phyloP scores from a whole-genome alignment of 2,888 invertebrate genomes.

The Griposia aprilina region DNA sequence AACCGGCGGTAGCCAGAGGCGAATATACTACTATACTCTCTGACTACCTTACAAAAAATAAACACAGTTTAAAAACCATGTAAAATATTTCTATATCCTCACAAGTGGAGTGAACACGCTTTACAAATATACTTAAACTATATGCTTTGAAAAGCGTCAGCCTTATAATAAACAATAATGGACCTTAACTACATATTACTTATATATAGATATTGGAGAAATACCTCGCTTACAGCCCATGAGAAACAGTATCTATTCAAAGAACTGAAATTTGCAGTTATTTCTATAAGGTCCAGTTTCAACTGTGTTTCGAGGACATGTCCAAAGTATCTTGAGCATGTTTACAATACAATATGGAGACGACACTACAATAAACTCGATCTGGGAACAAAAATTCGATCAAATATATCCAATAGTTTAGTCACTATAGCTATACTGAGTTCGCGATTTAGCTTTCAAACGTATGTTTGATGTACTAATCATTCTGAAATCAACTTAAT shows the following conservation, averaged over 20 bases:
- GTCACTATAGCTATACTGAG: no score
- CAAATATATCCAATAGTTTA: no score
- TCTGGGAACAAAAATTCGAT: no score
- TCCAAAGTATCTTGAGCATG: no score
- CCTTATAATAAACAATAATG: slow-evolving; percentile 79
- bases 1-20: background rate
- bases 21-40: background rate
- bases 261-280: background rate
- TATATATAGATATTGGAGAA: slow-evolving; percentile 65
- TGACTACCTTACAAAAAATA: background rate
- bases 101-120: slow-evolving; percentile 38
- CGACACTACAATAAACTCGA: no score
- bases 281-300: background rate
- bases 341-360: no score
- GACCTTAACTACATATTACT: slow-evolving; percentile 67
- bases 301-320: no score
- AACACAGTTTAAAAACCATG: background rate
- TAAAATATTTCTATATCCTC: slow-evolving; percentile 53
- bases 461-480: no score
- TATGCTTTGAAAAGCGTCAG: slow-evolving; percentile 78
- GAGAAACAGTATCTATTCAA: slow-evolving; percentile 16
- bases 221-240: slow-evolving; percentile 39
- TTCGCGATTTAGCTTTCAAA: no score
- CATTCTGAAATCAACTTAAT: no score
- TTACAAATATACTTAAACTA: slow-evolving; percentile 71